These are phyloP conservation scores for Entomobrya multifasciata DNA, from an alignment of 2,888 invertebrate species.

Conservation along the genomic window DNA sequence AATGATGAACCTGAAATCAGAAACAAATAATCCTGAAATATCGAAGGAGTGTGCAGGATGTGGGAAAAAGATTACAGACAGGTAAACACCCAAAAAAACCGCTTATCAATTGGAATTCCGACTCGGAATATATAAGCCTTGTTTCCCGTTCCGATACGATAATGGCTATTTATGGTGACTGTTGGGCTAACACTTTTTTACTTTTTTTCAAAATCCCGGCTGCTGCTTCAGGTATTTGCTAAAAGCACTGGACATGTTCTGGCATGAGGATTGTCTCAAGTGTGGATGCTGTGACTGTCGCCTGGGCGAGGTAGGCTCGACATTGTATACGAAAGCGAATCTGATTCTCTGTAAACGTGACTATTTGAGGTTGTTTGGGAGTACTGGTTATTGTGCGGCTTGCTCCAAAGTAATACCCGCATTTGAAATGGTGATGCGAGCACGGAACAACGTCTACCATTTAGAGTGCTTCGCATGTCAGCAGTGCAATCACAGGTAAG, in stretches of 20 bases:
- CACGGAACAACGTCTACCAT: slow-evolving; percentile 97
- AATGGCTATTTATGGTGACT: no score
- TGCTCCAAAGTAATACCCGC: slow-evolving; percentile 99
- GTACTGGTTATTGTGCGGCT: slow-evolving; percentile 97
- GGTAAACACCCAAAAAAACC: slow-evolving; percentile 81
- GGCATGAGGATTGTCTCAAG: slow-evolving; percentile 99
- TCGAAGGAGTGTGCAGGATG: slow-evolving; percentile 91
- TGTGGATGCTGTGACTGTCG: slow-evolving; percentile 98
- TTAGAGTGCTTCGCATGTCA: slow-evolving; percentile 99
- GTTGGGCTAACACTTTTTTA: no score
- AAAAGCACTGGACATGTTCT: slow-evolving; percentile 95
- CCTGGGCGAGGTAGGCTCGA: slow-evolving; percentile 97
- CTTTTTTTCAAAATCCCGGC: neutral
- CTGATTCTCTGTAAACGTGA: slow-evolving; percentile 97
- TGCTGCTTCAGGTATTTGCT: slow-evolving; percentile 90
- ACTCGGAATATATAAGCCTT: no score
- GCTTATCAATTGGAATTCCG: slow-evolving; percentile 13
- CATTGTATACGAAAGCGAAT: slow-evolving; percentile 96
- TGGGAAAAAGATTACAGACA: slow-evolving; percentile 91
- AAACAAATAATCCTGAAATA: slow-evolving; percentile 74
- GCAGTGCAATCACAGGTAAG: slow-evolving; percentile 94
- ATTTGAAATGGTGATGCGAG: slow-evolving; percentile 99
- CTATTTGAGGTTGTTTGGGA: slow-evolving; percentile 94
- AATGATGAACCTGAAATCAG: slow-evolving; percentile 79
- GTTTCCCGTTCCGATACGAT: no score